Conservation (phyloP, 2,113 vertebrate genomes). For the Pionites leucogaster region DNA sequence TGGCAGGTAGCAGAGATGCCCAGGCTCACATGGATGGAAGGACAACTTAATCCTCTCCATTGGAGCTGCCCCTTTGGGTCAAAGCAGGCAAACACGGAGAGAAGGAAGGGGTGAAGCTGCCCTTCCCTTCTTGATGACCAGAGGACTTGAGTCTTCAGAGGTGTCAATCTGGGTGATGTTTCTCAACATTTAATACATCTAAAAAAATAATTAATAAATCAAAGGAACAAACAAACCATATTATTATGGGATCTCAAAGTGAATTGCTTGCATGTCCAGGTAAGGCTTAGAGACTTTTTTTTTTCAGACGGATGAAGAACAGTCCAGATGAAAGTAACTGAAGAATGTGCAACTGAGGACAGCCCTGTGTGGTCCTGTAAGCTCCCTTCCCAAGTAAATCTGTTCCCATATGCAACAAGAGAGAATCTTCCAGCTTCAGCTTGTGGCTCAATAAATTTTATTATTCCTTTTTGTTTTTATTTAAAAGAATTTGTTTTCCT, state of each 20-base stretch:
- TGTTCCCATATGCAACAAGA: slow-evolving; percentile 56
- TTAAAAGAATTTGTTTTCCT: slow-evolving; percentile 80
- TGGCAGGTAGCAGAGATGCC: not conserved
- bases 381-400: slow-evolving; percentile 50
- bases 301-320: not conserved
- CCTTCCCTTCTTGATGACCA: not conserved
- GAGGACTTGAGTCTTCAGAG: slow-evolving; percentile 7
- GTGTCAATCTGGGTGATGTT: not conserved
- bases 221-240: slow-evolving; percentile 14
- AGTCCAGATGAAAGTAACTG: slow-evolving; percentile 17
- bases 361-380: slow-evolving; percentile 12
- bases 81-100: not conserved
- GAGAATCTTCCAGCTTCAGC: slow-evolving; percentile 63
- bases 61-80: not conserved
- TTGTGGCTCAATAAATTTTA: slow-evolving; percentile 78
- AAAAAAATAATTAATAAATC: slow-evolving; percentile 20
- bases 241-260: not conserved
- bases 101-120: not conserved
- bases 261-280: not conserved
- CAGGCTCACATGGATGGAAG: not conserved
- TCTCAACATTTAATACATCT: slow-evolving; percentile 18
- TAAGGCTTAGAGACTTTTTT: slow-evolving; percentile 15
- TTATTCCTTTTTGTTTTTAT: slow-evolving; percentile 80
- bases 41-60: not conserved
- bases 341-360: not conserved